Percentiles rank a stretch among this genome's conserved stretches.
Evolutionary conservation across 2,113 vertebrate species (phyloP).

Genomic region (Aphelocoma coerulescens): DNA sequence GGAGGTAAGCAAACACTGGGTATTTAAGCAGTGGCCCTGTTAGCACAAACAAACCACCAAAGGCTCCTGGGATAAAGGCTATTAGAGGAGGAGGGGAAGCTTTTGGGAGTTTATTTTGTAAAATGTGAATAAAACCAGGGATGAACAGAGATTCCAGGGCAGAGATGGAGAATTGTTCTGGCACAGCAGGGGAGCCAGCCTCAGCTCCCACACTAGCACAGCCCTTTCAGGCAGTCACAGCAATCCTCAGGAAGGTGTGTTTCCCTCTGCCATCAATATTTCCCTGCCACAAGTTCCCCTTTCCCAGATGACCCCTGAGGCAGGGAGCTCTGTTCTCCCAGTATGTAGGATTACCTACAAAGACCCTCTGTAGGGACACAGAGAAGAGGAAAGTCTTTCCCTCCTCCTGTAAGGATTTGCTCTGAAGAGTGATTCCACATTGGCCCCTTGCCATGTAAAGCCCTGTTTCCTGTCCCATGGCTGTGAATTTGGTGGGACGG

Average conservation of each 20-base stretch:
- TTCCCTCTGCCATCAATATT: not conserved
- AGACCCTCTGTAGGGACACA: not conserved
- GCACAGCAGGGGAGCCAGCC: fast-evolving
- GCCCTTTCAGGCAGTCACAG: not conserved
- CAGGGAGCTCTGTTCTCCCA: not conserved
- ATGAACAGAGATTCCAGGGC: not conserved
- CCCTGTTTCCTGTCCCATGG: not conserved
- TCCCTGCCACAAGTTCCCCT: not conserved
- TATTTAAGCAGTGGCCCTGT: not conserved
- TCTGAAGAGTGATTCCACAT: not conserved
- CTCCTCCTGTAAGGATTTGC: not conserved
- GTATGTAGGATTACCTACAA: not conserved
- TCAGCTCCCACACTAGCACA: not conserved
- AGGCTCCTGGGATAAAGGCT: not conserved
- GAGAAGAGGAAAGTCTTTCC: not conserved
- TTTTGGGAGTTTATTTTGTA: not conserved
- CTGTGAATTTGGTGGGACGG: not conserved
- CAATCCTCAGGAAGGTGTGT: not conserved
- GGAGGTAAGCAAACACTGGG: not conserved
- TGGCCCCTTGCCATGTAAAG: not conserved
- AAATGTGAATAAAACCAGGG: not conserved
- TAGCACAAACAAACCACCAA: not conserved
- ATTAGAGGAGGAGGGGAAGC: not conserved
- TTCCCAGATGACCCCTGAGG: not conserved
- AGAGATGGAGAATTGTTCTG: not conserved